A percentile compares a stretch with the other conserved stretches of the same genome.
Conservation (phyloP, 2,113 vertebrate genomes). For the Dicentrarchus labrax region DNA sequence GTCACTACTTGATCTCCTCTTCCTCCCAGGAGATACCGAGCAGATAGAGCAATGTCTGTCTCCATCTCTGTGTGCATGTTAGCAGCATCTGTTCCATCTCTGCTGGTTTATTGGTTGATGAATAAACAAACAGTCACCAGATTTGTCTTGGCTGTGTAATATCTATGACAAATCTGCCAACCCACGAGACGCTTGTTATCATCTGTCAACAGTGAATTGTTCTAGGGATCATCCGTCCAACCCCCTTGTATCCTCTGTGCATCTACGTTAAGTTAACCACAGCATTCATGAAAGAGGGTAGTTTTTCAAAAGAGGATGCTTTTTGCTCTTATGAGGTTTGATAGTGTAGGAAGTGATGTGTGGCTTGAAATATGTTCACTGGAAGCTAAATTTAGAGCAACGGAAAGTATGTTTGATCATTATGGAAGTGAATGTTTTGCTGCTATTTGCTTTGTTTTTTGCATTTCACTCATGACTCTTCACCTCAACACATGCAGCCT, state of each 20-base stretch:
- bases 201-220: conserved; percentile 39
- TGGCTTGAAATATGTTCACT: not conserved
- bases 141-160: conserved; percentile 53
- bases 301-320: not conserved
- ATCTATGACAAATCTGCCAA: conserved; percentile 52
- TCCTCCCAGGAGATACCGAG: conserved; percentile 36
- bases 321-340: not conserved
- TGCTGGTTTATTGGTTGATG: conserved; percentile 51
- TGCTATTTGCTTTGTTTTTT: too few species aligned
- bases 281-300: not conserved
- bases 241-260: not conserved
- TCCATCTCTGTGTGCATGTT: conserved; percentile 33
- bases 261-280: not conserved
- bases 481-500: too few species aligned
- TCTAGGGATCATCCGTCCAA: not conserved
- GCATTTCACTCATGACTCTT: too few species aligned
- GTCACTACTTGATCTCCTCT: conserved; percentile 33
- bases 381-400: too few species aligned
- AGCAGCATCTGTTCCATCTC: conserved; percentile 65
- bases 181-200: conserved; percentile 38
- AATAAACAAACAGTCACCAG: conserved; percentile 60
- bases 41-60: conserved; percentile 38
- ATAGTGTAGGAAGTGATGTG: conserved; percentile 2
- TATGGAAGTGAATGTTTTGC: too few species aligned
- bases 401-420: too few species aligned